Base-by-base conservation (phyloP, 1,140 invertebrate species). In the Capitella teleta region DNA sequence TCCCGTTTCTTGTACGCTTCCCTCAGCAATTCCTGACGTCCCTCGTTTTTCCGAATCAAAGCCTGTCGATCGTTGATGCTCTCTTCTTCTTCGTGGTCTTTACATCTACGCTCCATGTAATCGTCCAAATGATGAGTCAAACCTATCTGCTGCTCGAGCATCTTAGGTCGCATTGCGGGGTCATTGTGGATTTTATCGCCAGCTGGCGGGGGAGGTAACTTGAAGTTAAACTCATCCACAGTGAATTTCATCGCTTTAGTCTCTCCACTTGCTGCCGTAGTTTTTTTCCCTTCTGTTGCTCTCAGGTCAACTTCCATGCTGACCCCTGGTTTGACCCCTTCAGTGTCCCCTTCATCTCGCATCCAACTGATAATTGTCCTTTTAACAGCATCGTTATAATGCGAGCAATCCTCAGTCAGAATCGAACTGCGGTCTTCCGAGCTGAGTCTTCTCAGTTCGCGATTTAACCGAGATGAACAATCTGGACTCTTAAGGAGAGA, bases 371-470 rank as follows among this genome's bases (percentile, higher is more conserved):
- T 16, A 23, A 47, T 47, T 18, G 45, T 47, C 18, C 28, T 6
- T 6, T 47, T 47, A 16, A 47, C 16, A 10, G 45, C 28, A 10
- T 45, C 26, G 28, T 45, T 45, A 21, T 25, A 25, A 21, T 45
- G 18, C 10, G 23, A 26, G 10, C 8, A 47, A 36, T 32, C 25
- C 16, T 36, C 32, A 16, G 28, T 18, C 26, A 32, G n/a, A 16
- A 32, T 34, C n/a, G 21, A 16, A 21, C 21, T 18, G 8, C 26
- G 28, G 28, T 47, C 36, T 21, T 36, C 45, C 5, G 26, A 32
- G 18, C 45, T 47, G 16, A 47, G 45, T 28, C 45, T 16, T 2
- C 45, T 26, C 45, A 47, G 45, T 25, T 47, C 45, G 2, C 6
- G 6, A n/a, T n/a, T n/a, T n/a, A n/a, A n/a, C n/a, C n/a, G n/a